phyloP scores from a whole-genome alignment of 2,113 vertebrate genomes.

The Silurus meridionalis region DNA sequence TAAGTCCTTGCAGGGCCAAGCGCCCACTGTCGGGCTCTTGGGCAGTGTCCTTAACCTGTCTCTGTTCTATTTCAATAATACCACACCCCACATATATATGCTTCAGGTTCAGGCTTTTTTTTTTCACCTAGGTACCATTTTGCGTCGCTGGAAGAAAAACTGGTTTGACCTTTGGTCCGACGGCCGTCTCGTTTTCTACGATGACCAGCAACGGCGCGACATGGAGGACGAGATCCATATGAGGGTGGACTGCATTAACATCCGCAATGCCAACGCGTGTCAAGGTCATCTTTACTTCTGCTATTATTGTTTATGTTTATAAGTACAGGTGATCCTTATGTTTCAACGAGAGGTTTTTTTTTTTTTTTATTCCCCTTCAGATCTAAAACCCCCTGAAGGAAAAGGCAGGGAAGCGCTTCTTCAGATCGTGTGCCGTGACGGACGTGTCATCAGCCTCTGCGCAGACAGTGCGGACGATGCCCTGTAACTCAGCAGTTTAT shows the following conservation, averaged over 20 bases:
- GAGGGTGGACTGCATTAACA: slow-evolving; percentile 88
- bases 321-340: no score
- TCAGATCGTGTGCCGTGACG: slow-evolving; percentile 91
- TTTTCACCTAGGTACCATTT: slow-evolving; percentile 79
- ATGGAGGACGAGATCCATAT: slow-evolving; percentile 92
- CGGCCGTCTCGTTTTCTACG: slow-evolving; percentile 88
- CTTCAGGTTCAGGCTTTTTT: neutral
- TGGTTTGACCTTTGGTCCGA: slow-evolving; percentile 96
- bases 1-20: no score
- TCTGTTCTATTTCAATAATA: neutral
- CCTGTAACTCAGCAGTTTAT: slow-evolving; percentile 75
- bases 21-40: no score
- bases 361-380: slow-evolving; percentile 61
- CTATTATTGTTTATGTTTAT: neutral
- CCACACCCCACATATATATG: neutral
- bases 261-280: slow-evolving; percentile 82
- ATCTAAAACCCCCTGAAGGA: slow-evolving; percentile 87
- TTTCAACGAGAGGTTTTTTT: neutral
- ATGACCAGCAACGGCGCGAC: slow-evolving; percentile 82
- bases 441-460: slow-evolving; percentile 87
- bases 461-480: slow-evolving; percentile 92
- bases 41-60: no score
- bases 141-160: slow-evolving; percentile 94
- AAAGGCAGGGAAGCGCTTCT: slow-evolving; percentile 84
- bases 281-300: slow-evolving; percentile 72